Evolutionary conservation across 2,888 invertebrate genomes (phyloP), one percentile per base, ranked within the genome.

Genomic region (Apomyelois bistriatella): DNA sequence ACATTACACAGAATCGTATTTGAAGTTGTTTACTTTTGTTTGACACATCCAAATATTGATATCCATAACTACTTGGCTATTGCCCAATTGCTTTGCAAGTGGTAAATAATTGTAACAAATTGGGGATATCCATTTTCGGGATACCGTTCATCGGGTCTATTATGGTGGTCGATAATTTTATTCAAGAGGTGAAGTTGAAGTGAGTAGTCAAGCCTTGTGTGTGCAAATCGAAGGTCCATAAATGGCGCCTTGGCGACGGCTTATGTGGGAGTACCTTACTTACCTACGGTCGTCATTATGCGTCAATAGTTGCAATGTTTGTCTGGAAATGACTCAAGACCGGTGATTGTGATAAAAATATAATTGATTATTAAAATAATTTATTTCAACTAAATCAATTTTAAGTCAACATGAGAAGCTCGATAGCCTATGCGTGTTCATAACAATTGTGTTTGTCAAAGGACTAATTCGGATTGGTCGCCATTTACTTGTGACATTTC

Each of bases 161-260:
- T 69, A 76, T 72, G 79, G 80, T 76, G 79, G 73, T 72, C 59
- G 69, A 72, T 84, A 80, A 76, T 76, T 70, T 50, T 76, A 82
- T 82, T 78, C 78, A 70, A 70, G 74, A 68, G 76, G 63, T 62
- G 68, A 60, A 57, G 46, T 35, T 32, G 5, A 46, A 46, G 46
- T 13, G 32, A 46, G 42, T 43, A 13, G 7, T 13, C 6, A 8
- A 28, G 42, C n/a, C 16, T 15, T 62, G 66, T 65, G 61, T 66
- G 62, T 61, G 69, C 53, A 64, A 60, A 62, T 64, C 64, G 60
- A 63, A 60, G 62, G 59, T 63, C 81, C 77, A 54, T 77, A 82
- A 82, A 75, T 72, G 82, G 86, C 57, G 59, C 55, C 54, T 53
- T 59, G 60, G 56, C 60, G 61, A 56, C 61, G 62, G 70, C 64